Evolutionary conservation across 2,888 invertebrate genomes (phyloP), one percentile per base, ranked within the genome.

Genomic region (Conops quadrifasciatus): DNA sequence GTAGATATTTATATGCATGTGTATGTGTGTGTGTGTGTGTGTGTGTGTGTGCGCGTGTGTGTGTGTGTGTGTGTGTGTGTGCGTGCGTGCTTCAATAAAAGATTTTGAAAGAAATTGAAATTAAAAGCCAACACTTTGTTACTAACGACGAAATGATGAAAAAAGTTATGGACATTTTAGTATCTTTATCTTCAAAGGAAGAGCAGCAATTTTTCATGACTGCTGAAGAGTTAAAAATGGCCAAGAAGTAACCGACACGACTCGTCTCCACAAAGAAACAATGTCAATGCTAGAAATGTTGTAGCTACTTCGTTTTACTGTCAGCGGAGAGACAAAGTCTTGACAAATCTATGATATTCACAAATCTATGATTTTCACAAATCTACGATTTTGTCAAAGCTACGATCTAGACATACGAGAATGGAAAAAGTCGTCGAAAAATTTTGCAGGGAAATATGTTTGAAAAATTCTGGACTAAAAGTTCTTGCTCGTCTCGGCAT

Each of bases 241-340:
- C n/a, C n/a, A n/a, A n/a, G n/a, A 1, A 19, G 9, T n/a, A n/a
- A 15, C n/a, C 0, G 51, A 51, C n/a, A 19, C 11, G 1, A 15
- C 13, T 15, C n/a, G n/a, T 51, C 4, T 1, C 0, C 15, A 51
- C 15, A n/a, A n/a, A n/a, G n/a, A 2, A 19, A 21, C 24, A 56
- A 19, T n/a, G 26, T 21, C 13, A 0, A 0, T 15, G n/a, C 1
- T 21, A 11, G 26, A 19, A 56, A 56, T 56, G 26, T 21, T 21
- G 56, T 49, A 43, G 43, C 15, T n/a, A 28, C 24, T 58, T 63
- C 19, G 26, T 67, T 58, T 66, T 66, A 67, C 58, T 66, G 67
- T 67, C 9, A 36, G 36, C 36, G 36, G 36, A 36, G 36, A 36
- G 36, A 36, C 36, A 36, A 4, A 36, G 36, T 36, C 36, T 36